Evolutionary conservation across 2,888 invertebrate genomes (phyloP).

Genomic region (Oegoconia quadripuncta): DNA sequence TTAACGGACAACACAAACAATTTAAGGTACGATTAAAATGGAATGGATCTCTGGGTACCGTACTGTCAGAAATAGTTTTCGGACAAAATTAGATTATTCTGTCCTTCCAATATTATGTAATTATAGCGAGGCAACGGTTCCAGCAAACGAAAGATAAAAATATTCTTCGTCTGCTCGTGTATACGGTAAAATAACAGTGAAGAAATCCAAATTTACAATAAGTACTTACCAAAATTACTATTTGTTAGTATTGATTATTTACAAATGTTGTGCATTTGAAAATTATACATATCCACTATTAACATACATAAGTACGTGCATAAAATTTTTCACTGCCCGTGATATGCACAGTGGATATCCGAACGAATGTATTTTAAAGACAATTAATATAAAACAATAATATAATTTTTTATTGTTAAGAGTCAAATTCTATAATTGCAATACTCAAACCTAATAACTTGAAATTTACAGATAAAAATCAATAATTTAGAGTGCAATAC

Average conservation of each 20-base stretch:
- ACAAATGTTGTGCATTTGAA: slow-evolving; percentile 40
- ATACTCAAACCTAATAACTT: slow-evolving; percentile 29
- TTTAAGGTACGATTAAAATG: slow-evolving; percentile 12
- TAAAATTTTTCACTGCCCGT: not conserved
- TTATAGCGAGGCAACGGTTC: slow-evolving; percentile 61
- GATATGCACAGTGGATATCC: not conserved
- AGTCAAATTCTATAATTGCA: slow-evolving; percentile 33
- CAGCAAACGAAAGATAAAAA: slow-evolving; percentile 24
- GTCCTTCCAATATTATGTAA: no score
- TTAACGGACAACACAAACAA: slow-evolving; percentile 36
- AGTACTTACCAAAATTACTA: slow-evolving; percentile 60
- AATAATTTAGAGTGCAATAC: not conserved
- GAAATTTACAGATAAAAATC: slow-evolving; percentile 7
- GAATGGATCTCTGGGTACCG: slow-evolving; percentile 12
- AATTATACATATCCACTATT: slow-evolving; percentile 27
- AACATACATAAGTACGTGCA: slow-evolving; percentile 25
- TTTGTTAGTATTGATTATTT: slow-evolving; percentile 53
- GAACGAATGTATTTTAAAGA: not conserved
- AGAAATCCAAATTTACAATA: slow-evolving; percentile 40
- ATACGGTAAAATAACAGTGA: slow-evolving; percentile 28
- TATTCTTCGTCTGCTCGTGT: no score
- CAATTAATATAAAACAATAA: no score
- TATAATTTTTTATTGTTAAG: no score
- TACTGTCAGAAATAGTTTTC: slow-evolving; percentile 13
- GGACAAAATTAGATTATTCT: slow-evolving; percentile 33